Base-by-base conservation (phyloP, 2,113 vertebrate genomes). In the Capreolus pygargus region DNA sequence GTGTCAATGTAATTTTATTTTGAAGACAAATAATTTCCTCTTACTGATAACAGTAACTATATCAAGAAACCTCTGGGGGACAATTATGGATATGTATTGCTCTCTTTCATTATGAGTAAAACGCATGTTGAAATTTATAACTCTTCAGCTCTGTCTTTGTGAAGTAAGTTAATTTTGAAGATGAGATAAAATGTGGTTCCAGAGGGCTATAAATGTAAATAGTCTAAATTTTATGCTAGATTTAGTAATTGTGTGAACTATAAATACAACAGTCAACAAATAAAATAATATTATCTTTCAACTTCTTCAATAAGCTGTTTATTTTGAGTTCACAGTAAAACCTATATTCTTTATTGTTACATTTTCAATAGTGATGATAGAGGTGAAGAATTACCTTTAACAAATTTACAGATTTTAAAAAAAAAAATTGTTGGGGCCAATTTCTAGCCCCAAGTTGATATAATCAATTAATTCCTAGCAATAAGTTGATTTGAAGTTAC, bases 231-330 rank as follows among this genome's bases (percentile, higher is more conserved):
- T 67, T 92, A 78, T 87, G 33, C 28, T 95, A 91, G 19, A 33
- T 89, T 96, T 93, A 91, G 74, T 91, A 97, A 94, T 92, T 97
- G 45, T 92, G 47, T 97, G 78, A 97, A 89, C 83, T 92, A 86
- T 96, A 25, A 0, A 3, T 95, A 88, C 45, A 87, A 55, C 70
- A 54, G 27, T 94, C 58, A 94, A 58, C 13, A 28, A 64, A 61
- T 89, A 95, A 83, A 85, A 97, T 94, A 88, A 21, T 54, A 52
- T 58, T 87, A 85, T 97, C 81, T 54, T 94, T 89, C 96, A 84
- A 55, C n/a, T 97, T 98, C 82, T 90, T 91, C 61, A 79, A 21
- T 86, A 54, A 95, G 36, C 83, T 89, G 16, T 84, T 97, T 6
- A 30, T 95, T 70, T 78, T 67, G 64, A 52, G 74, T 85, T 94